Conservation (phyloP, 2,113 vertebrate genomes). For the Cyanistes caeruleus region DNA sequence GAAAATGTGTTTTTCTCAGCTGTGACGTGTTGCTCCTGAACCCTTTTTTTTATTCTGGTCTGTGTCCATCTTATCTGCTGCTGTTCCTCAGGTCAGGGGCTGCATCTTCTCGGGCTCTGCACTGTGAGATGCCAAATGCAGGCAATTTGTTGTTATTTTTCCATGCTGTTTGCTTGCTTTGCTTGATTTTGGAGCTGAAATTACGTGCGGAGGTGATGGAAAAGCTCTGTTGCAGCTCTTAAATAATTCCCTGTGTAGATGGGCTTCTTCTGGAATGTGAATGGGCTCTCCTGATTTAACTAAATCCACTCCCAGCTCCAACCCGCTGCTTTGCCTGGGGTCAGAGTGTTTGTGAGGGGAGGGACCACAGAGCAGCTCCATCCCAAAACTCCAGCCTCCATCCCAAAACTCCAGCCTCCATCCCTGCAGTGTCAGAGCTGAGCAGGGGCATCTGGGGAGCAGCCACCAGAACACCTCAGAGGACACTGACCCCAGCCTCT, state of each 20-base stretch:
- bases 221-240: neutral
- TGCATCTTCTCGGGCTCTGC: neutral
- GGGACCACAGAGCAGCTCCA: neutral
- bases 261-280: neutral
- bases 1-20: neutral
- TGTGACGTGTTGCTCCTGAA: neutral
- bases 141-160: conserved; percentile 30
- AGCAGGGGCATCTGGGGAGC: neutral
- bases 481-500: neutral
- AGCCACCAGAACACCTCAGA: rapidly evolving
- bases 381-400: neutral
- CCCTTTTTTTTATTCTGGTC: neutral
- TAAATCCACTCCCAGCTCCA: neutral
- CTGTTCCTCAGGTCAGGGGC: conserved; percentile 27
- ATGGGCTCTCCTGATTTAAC: neutral
- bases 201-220: neutral
- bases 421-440: neutral
- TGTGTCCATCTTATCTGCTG: neutral
- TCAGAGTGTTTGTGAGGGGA: neutral
- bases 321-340: neutral
- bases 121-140: neutral
- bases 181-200: neutral
- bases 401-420: neutral
- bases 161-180: neutral
- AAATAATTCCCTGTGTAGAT: neutral